Evolutionary conservation across 1,140 invertebrate genomes (phyloP).

Genomic region (Zophobas atratus): DNA sequence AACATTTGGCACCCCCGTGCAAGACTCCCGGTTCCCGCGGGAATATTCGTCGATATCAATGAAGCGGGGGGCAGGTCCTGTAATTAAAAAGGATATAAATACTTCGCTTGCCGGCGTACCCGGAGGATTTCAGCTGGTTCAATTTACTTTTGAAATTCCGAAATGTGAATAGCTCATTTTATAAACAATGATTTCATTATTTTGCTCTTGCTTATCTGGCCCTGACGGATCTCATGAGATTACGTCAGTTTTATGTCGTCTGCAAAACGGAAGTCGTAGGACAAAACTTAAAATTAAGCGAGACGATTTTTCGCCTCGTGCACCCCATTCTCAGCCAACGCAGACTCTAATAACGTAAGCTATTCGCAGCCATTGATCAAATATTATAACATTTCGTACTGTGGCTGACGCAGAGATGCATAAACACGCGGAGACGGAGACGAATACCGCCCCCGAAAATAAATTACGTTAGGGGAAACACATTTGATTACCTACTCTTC

Average conservation of each 20-base stretch:
- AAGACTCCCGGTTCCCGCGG: not conserved
- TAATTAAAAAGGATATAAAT: constrained; percentile 41
- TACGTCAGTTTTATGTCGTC: constrained; percentile 40
- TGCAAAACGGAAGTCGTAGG: constrained; percentile 34
- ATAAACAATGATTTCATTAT: constrained; percentile 43
- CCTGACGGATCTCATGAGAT: constrained; percentile 38
- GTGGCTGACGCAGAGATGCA: constrained; percentile 27
- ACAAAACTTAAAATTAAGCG: constrained; percentile 43
- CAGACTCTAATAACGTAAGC: constrained; percentile 27
- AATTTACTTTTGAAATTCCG: constrained; percentile 33
- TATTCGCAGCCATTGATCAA: constrained; percentile 30
- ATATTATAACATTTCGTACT: constrained; percentile 35
- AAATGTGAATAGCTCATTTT: constrained; percentile 38
- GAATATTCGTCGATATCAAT: constrained; percentile 31
- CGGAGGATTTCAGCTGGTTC: constrained; percentile 6
- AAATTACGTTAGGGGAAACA: constrained; percentile 29
- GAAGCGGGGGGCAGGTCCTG: constrained; percentile 2
- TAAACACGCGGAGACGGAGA: constrained; percentile 28
- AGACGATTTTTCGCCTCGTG: constrained; percentile 39
- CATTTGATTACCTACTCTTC: constrained; percentile 30
- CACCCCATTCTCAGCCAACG: constrained; percentile 20
- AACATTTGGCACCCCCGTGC: constrained; percentile 14
- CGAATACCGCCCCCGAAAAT: constrained; percentile 20
- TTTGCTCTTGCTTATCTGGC: constrained; percentile 40
- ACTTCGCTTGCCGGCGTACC: constrained; percentile 1